A percentile compares a stretch with the other conserved stretches of the same genome.
Evolutionary conservation across 1,140 invertebrate genomes (phyloP).

Genomic region (Aradophagus sp.): DNA sequence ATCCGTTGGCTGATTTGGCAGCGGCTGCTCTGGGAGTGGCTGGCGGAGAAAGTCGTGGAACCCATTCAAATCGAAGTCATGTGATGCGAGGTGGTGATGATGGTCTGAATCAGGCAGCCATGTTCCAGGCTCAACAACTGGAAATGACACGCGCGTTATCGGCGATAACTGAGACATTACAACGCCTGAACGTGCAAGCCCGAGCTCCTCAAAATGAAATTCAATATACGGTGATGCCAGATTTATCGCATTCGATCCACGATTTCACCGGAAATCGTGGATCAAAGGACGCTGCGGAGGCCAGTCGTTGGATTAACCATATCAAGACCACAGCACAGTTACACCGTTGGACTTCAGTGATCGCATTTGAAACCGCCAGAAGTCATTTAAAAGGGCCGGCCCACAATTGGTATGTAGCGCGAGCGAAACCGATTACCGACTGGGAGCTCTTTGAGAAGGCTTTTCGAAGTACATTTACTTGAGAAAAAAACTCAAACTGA

Average conservation of each 20-base stretch:
- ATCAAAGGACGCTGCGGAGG: not conserved
- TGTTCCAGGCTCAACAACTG: too few relatives aligned
- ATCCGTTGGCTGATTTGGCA: too few relatives aligned
- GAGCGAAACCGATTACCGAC: not conserved
- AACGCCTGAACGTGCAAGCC: too few relatives aligned
- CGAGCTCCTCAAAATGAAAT: too few relatives aligned
- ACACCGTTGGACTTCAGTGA: conserved; percentile 15
- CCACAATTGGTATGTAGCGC: conserved; percentile 20
- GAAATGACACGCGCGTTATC: too few relatives aligned
- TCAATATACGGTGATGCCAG: not conserved
- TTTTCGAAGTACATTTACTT: conserved; percentile 10
- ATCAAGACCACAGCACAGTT: conserved; percentile 1
- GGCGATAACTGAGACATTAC: too few relatives aligned
- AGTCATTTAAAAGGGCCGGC: conserved; percentile 10
- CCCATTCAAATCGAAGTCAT: too few relatives aligned
- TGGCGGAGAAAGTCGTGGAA: too few relatives aligned
- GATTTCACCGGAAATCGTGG: conserved; percentile 21
- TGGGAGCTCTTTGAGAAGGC: conserved; percentile 8
- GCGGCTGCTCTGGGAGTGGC: too few relatives aligned
- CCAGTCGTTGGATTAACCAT: conserved; percentile 5
- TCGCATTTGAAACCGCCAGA: conserved; percentile 15
- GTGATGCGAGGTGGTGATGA: too few relatives aligned
- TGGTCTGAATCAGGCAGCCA: too few relatives aligned
- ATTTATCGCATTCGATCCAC: conserved; percentile 1
- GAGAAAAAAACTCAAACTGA: conserved; percentile 11